Evolutionary conservation across 2,888 invertebrate genomes (phyloP).

Genomic region (Linnaemya tessellans): DNA sequence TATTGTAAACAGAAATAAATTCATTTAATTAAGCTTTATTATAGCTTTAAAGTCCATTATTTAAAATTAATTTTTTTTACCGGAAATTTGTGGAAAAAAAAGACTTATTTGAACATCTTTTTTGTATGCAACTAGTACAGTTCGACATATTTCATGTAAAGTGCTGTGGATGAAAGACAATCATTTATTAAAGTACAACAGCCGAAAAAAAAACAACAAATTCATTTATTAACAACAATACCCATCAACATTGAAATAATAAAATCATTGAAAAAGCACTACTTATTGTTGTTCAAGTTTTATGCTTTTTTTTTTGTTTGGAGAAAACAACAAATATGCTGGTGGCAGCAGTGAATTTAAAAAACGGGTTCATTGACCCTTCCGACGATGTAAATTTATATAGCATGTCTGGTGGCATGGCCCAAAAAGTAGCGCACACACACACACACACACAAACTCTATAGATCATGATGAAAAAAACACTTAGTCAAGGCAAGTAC

Average conservation of each 20-base stretch:
- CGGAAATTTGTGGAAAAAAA: constrained; percentile 26
- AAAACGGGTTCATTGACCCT: constrained; percentile 61
- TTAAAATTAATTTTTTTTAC: constrained; percentile 20
- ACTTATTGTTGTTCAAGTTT: constrained; percentile 34
- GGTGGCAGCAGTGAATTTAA: constrained; percentile 48
- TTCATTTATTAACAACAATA: constrained; percentile 44
- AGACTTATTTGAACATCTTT: constrained; percentile 18
- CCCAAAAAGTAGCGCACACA: constrained; percentile 32
- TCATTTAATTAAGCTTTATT: constrained; percentile 24
- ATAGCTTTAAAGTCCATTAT: constrained; percentile 4
- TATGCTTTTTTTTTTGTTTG: constrained; percentile 19
- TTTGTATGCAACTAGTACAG: constrained; percentile 21
- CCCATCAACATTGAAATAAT: constrained; percentile 33
- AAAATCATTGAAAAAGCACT: constrained; percentile 55
- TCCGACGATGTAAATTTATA: constrained; percentile 3
- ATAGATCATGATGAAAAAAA: background rate
- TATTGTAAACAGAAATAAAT: constrained; percentile 9
- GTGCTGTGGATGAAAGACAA: constrained; percentile 42
- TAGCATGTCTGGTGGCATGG: constrained; percentile 16
- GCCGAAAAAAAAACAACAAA: constrained; percentile 17
- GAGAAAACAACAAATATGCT: constrained; percentile 52
- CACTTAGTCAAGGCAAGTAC: constrained; percentile 14
- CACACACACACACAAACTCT: background rate
- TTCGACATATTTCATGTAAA: constrained; percentile 19
- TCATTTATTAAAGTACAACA: constrained; percentile 32